These are phyloP conservation scores for Glossophaga mutica DNA, from an alignment of 2,797 vertebrate species.

Conservation along the genomic window DNA sequence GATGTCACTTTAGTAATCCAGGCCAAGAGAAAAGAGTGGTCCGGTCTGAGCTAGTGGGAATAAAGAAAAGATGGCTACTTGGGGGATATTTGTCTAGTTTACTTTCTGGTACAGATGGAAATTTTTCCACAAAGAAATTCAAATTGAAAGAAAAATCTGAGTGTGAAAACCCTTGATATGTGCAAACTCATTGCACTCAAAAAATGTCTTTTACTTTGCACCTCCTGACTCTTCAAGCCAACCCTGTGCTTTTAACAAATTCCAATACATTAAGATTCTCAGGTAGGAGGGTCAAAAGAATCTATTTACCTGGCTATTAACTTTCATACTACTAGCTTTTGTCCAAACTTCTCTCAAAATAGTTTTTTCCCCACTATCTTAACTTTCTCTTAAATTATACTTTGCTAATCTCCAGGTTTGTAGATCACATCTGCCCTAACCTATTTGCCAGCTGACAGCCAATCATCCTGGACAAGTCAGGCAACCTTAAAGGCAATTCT, in stretches of 20 bases:
- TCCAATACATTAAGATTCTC: constrained; percentile 28
- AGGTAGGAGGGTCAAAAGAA: background rate
- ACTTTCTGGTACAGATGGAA: background rate
- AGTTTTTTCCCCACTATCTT: background rate
- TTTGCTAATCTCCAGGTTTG: background rate
- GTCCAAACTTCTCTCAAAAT: constrained; percentile 28
- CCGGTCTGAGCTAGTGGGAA: background rate
- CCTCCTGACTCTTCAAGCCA: background rate
- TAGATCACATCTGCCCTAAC: background rate
- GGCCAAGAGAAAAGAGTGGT: background rate
- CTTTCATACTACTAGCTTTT: constrained; percentile 17
- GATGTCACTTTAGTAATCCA: background rate
- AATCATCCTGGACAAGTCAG: background rate
- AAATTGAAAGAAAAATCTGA: constrained; percentile 22
- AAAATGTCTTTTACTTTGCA: constrained; percentile 20
- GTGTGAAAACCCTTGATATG: constrained; percentile 35
- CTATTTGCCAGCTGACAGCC: constrained; percentile 1
- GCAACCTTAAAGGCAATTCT: constrained; percentile 19
- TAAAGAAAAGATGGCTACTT: background rate
- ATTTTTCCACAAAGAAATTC: constrained; percentile 34
- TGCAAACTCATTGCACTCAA: constrained; percentile 22
- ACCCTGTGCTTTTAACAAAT: background rate
- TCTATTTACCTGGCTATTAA: constrained; percentile 11
- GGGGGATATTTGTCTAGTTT: background rate
- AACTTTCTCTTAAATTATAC: background rate